These are phyloP conservation scores for Dipus sagitta DNA, from an alignment of 2,797 vertebrate species.

Conservation along the genomic window DNA sequence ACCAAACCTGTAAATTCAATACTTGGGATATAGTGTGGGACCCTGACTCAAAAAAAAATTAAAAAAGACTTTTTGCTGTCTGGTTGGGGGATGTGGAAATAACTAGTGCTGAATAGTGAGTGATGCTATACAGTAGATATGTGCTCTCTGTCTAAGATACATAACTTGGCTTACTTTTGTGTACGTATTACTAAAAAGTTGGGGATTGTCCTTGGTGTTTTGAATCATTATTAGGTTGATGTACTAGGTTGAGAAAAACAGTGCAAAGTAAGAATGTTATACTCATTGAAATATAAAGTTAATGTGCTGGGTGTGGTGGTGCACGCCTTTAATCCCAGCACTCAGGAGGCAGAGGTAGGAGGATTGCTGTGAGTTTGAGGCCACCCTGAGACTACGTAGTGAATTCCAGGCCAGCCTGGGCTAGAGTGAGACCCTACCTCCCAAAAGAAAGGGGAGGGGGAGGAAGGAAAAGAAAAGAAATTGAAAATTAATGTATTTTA, in stretches of 20 bases:
- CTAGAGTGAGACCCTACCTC: too few species aligned
- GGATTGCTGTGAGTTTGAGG: too few species aligned
- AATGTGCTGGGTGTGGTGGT: too few species aligned
- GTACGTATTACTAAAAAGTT: background rate
- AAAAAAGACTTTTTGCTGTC: background rate
- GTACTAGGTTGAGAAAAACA: conserved; percentile 14
- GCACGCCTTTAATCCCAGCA: too few species aligned
- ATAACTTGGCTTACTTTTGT: background rate
- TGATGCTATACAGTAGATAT: background rate
- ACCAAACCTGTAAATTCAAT: background rate
- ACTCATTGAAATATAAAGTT: too few species aligned
- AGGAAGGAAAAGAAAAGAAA: background rate
- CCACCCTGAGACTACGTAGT: too few species aligned
- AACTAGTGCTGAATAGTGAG: background rate
- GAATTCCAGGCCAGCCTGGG: too few species aligned
- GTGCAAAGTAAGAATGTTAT: conserved; percentile 14
- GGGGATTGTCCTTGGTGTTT: background rate
- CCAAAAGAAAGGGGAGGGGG: too few species aligned
- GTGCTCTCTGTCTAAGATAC: background rate
- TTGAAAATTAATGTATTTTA: conserved; percentile 41
- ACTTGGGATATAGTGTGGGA: background rate
- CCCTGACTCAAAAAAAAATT: background rate
- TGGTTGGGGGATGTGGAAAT: background rate
- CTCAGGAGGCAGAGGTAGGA: too few species aligned
- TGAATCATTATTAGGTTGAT: conserved; percentile 13